Conservation (phyloP, 2,888 invertebrate genomes). For the Notodonta dromedarius region DNA sequence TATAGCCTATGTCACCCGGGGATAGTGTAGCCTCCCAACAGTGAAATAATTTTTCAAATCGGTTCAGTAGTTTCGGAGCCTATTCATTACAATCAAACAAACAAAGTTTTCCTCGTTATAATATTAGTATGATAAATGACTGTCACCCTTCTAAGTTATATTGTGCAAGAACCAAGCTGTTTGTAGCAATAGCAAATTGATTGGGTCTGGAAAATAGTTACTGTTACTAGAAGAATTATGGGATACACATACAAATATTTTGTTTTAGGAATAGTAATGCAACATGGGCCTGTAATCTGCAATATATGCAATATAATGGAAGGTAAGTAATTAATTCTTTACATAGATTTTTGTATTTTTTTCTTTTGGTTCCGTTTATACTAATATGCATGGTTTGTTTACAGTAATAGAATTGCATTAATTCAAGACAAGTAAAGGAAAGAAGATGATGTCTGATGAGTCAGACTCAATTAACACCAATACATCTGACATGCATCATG, state of each 20-base stretch:
- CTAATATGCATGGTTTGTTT: conserved; percentile 24
- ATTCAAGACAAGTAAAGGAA: conserved; percentile 10
- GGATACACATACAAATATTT: conserved; percentile 15
- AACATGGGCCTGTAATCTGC: conserved; percentile 37
- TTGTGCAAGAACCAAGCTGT: too few species aligned
- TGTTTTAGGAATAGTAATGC: conserved; percentile 44
- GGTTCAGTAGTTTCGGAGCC: too few species aligned
- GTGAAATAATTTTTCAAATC: too few species aligned
- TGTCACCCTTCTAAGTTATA: too few species aligned
- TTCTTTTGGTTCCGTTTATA: not conserved
- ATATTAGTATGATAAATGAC: too few species aligned
- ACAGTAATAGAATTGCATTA: conserved; percentile 30
- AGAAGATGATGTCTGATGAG: conserved; percentile 74
- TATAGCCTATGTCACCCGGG: too few species aligned
- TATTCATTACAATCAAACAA: too few species aligned
- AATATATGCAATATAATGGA: conserved; percentile 27
- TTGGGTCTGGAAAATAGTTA: too few species aligned
- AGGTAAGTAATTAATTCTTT: conserved; percentile 35
- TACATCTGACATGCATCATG: conserved; percentile 69
- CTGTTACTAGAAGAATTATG: too few species aligned
- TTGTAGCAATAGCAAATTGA: too few species aligned
- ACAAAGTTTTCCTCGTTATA: too few species aligned
- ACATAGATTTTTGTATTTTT: conserved; percentile 5
- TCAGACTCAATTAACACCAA: conserved; percentile 68
- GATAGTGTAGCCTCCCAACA: too few species aligned